phyloP scores from a whole-genome alignment of 2,888 invertebrate species.

The Lasioglossum leucozonium region DNA sequence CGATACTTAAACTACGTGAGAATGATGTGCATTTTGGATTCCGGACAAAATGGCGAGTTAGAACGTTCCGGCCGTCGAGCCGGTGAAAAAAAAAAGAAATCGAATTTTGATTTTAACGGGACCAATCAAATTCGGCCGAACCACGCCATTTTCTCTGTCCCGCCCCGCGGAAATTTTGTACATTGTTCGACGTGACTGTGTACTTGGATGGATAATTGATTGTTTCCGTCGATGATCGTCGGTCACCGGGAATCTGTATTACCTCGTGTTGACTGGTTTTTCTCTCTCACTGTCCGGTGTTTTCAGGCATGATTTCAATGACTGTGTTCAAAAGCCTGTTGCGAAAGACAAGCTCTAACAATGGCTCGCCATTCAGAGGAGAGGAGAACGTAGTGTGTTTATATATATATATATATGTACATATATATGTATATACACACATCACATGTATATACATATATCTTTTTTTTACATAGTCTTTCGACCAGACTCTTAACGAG shows the following conservation, averaged over 20 bases:
- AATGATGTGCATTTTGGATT: slow-evolving; percentile 62
- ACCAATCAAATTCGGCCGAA: not conserved
- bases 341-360: slow-evolving; percentile 28
- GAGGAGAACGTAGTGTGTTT: slow-evolving; percentile 47
- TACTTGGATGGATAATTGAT: slow-evolving; percentile 18
- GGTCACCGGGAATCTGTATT: not conserved
- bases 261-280: slow-evolving; percentile 26
- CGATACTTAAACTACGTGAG: too few species aligned
- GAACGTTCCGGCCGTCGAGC: slow-evolving; percentile 13
- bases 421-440: not conserved
- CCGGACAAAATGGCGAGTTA: slow-evolving; percentile 64
- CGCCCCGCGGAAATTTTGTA: slow-evolving; percentile 2
- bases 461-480: slow-evolving; percentile 41
- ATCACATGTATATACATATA: not conserved
- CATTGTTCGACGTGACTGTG: slow-evolving; percentile 15
- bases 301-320: slow-evolving; percentile 64
- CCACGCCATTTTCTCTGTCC: not conserved
- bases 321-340: slow-evolving; percentile 31
- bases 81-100: not conserved
- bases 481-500: slow-evolving; percentile 26
- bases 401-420: not conserved
- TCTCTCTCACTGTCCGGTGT: slow-evolving; percentile 51
- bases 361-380: slow-evolving; percentile 66
- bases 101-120: not conserved
- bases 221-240: slow-evolving; percentile 23